Base-by-base conservation (phyloP, 2,888 invertebrate genomes). In the Parasteatoda lunata region DNA sequence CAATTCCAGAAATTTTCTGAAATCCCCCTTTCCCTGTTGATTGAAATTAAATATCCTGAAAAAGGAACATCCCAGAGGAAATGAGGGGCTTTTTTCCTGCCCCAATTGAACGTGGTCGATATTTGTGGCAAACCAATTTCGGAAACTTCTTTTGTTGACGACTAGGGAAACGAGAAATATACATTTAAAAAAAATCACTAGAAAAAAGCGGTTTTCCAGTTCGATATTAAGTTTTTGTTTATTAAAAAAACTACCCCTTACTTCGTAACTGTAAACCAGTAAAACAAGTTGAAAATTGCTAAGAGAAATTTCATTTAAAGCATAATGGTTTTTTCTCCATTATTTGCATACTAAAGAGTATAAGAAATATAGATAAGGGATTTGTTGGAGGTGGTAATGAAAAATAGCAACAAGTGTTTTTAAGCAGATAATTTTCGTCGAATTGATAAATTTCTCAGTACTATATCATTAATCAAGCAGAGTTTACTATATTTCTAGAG, bases 41-140 rank as follows among this genome's bases (percentile, higher is more conserved):
- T 85, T 85, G 70, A 85, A 85, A 85, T 76, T 85, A 85, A 85
- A 85, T 85, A 85, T 85, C 85, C 85, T 80, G 85, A 73, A 54
- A 52, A 51, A 75, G 30, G 66, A 68, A 77, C 59, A 75, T 79
- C 72, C 75, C 59, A 65, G 70, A 80, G 80, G 85, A 85, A 85
- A 80, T 85, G 70, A 54, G 54, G 68, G 49, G 73, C 73, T 73
- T 52, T 52, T 80, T 80, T 65, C 65, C 15, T 30, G 15, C 15
- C 47, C 15, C 72, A 73, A 52, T 30, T 51, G 13, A 77, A 54
- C 15, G 77, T 71, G 47, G 49, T 49, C 80, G 51, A 71, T 77
- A 84, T 70, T 70, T 45, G 59, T 59, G 59, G 4, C 59, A 59
- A 76, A 75, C 65, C 69, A 79, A 79, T 79, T 79, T 76, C 70